Evolutionary conservation across 2,888 invertebrate species (phyloP), one percentile per base, ranked within the genome.

Genomic region (Galeopsomyia nigrocyanea): DNA sequence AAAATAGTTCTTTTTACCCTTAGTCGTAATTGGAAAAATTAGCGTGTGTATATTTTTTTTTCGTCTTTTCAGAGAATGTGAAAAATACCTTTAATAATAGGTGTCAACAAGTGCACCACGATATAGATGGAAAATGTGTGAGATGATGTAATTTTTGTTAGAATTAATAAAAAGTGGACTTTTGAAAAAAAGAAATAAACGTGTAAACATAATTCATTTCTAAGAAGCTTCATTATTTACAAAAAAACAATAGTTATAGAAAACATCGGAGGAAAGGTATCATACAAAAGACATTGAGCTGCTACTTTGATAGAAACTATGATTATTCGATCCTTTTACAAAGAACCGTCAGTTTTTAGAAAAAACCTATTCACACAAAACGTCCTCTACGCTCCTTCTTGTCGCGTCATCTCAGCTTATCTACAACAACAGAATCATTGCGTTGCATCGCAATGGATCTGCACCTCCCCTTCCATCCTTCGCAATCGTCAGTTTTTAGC

Each of bases 241-340:
- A 71, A 75, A 68, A 73, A 69, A 75, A 68, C 61, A 73, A 72
- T 65, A 26, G 47, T 67, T 64, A 19, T 66, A 67, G 51, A 75
- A 75, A 75, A 75, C 67, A 64, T 67, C 49, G 50, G 70, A 72
- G 75, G 71, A 73, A 71, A 73, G 75, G 70, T 70, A 68, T 75
- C 31, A 65, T 73, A 73, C 68, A 71, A 73, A 73, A 75, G 69
- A 72, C 69, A 71, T 69, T 69, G 60, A 75, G 69, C 69, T 56
- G 58, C 67, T 80, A 79, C 76, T 86, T 86, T 86, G 84, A 86
- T 86, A 86, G 85, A 86, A 87, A 87, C 87, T 87, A 87, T 87
- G 86, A 87, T 87, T 86, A 87, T 87, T 86, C 62, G 87, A 87
- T 83, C 85, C 87, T 87, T 87, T 87, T 86, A 87, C 85, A 87